Evolutionary conservation across 2,888 invertebrate species (phyloP), one percentile per base, ranked within the genome.

Genomic region (Drepana falcataria): DNA sequence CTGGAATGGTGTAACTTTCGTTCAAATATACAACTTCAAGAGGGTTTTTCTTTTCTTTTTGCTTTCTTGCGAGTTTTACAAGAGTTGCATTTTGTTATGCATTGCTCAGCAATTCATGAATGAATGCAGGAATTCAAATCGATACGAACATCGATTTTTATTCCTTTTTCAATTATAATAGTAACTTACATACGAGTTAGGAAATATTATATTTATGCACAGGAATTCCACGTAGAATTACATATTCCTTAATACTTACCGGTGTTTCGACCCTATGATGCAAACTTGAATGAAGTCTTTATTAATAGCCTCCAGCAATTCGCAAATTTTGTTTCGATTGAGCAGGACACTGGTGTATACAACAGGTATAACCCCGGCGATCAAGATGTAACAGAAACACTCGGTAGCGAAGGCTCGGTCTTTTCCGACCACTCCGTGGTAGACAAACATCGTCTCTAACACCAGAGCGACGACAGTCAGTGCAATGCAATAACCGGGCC

Each of bases 371-470:
- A 73, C 58, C 4, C 67, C 69, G 0, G 84, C 47, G 3, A 85
- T 59, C 6, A 85, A 59, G 41, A 77, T 63, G 56, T 85, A 87
- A 57, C 80, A 83, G 61, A 85, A 81, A 41, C 76, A 73, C 59
- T 85, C 85, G 0, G 80, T 80, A 0, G 85, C 85, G 7, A 75
- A 69, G 0, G 78, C 64, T 51, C 83, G 77, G 61, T 87, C 82
- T 2, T 68, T 54, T 1, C 57, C 49, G 0, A 51, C 21, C 2
- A 83, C 2, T 0, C 77, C 79, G 37, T 70, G 80, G 51, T 61
- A 49, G 1, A 84, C 65, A 51, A 68, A 69, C 35, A 81, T 66
- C 1, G 56, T 2, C 60, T 85, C 73, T 0, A 85, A 59, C 0
- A 35, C 55, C 35, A 69, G 40, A 0, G 60, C 68, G 1, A 68